Evolutionary conservation across 1,140 invertebrate genomes (phyloP), one percentile per base, ranked within the genome.

Genomic region (Rhopalosiphum padi): DNA sequence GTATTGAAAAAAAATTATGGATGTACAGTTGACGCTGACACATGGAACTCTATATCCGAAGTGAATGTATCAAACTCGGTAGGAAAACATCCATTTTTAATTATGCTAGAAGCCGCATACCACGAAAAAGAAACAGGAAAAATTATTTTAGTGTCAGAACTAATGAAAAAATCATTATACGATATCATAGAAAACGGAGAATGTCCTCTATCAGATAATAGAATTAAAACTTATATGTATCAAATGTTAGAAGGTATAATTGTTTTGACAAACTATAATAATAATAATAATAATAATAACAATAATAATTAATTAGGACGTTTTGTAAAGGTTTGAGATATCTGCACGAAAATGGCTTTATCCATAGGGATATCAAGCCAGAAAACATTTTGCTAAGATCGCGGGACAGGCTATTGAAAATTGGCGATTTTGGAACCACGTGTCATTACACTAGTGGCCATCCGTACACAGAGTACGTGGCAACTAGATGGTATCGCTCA

Each of bases 121-220:
- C 97, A 96, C 94, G 96, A 96, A 94, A 94, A 95, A 22, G 89
- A 94, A 94, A 95, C 95, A 43, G 96, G 96, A 77, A 96, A 95
- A 94, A 95, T 97, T 77, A 96, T 96, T 15, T 95, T 97, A 48
- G 95, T 97, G 37, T 97, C 97, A 95, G 96, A 97, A 94, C 94
- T 97, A 46, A 97, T 97, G 97, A 97, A 97, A 94, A 96, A 97
- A 96, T 97, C 97, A 94, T 95, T 97, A 91, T 97, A 97, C 94
- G 97, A 97, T 94, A 94, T 97, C 60, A 96, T 97, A 93, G 96
- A 96, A 95, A 95, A 94, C 9, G 94, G 95, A 92, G 96, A 96
- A 94, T 95, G 95, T 95, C 94, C 94, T 89, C 92, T 96, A 77
- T 94, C 95, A 43, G 96, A 97, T 94, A 41, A 93, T 8, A 94